Percentiles rank a stretch among this genome's conserved stretches.
phyloP scores from a whole-genome alignment of 1,140 invertebrate genomes.

The Dendroctonus valens region DNA sequence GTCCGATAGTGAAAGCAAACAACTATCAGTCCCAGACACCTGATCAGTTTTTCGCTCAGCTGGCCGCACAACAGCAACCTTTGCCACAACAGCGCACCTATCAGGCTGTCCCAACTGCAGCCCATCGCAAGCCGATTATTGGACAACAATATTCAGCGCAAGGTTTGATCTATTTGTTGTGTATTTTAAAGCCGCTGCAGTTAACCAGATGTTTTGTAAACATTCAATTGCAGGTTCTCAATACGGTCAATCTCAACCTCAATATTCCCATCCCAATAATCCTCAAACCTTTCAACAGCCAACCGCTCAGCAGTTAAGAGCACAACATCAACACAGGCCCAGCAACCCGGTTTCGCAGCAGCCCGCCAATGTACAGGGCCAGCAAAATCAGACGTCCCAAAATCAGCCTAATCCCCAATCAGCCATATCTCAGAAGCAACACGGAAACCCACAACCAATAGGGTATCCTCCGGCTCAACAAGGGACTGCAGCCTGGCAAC shows the following conservation, averaged over 20 bases:
- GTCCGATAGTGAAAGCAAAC: constrained; percentile 59
- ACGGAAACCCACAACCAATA: background rate
- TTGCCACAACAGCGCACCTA: constrained; percentile 41
- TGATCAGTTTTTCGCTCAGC: constrained; percentile 47
- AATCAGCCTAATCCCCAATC: constrained; percentile 18
- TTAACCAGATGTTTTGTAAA: background rate
- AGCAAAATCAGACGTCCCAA: constrained; percentile 34
- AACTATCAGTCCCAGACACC: constrained; percentile 39
- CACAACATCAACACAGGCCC: constrained; percentile 46
- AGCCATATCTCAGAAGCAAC: constrained; percentile 36
- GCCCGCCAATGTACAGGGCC: constrained; percentile 35
- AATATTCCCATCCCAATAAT: constrained; percentile 30
- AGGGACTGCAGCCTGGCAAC: constrained; percentile 39
- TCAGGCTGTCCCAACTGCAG: constrained; percentile 42
- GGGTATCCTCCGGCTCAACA: constrained; percentile 30
- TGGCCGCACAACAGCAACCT: constrained; percentile 49
- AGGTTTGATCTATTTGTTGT: constrained; percentile 9
- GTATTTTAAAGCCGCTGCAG: background rate
- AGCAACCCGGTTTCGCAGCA: constrained; percentile 19
- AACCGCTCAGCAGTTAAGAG: constrained; percentile 46
- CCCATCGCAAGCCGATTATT: constrained; percentile 38
- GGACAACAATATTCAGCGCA: constrained; percentile 26
- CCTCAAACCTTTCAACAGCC: constrained; percentile 26
- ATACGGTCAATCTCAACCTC: constrained; percentile 32
- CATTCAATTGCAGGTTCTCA: constrained; percentile 14